Evolutionary conservation across 1,140 invertebrate genomes (phyloP).

Genomic region (Drosophila setifemur): DNA sequence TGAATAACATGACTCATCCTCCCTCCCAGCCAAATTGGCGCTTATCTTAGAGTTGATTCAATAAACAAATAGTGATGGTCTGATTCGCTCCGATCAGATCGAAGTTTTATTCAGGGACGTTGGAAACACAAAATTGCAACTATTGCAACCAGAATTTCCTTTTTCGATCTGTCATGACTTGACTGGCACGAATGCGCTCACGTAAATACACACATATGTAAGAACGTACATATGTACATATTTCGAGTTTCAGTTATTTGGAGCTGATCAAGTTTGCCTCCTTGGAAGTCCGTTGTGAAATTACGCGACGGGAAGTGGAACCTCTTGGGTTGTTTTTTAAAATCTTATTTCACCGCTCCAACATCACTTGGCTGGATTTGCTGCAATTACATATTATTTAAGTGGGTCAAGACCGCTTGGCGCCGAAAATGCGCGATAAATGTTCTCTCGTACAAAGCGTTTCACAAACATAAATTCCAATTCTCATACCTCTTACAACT

Average conservation of each 20-base stretch:
- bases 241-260: too few species aligned
- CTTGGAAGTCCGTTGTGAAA: slow-evolving; percentile 23
- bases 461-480: neutral
- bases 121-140: neutral
- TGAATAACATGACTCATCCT: slow-evolving; percentile 6
- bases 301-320: too few species aligned
- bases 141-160: slow-evolving; percentile 29
- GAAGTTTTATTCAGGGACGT: slow-evolving; percentile 7
- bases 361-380: neutral
- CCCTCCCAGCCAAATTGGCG: neutral
- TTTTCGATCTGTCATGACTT: slow-evolving; percentile 1
- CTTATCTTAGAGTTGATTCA: slow-evolving; percentile 6
- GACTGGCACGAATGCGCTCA: slow-evolving; percentile 14
- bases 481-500: too few species aligned
- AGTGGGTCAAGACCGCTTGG: slow-evolving; percentile 35
- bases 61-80: slow-evolving; percentile 7
- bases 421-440: slow-evolving; percentile 7
- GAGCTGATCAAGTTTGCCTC: slow-evolving; percentile 14
- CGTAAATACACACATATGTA: too few species aligned
- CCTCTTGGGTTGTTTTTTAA: neutral
- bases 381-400: neutral
- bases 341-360: slow-evolving; percentile 1
- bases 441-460: neutral
- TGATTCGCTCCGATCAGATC: neutral
- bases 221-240: too few species aligned